Percentiles rank a stretch among this genome's conserved stretches.
phyloP scores from a whole-genome alignment of 1,140 invertebrate genomes.

The Trichogramma pretiosum region DNA sequence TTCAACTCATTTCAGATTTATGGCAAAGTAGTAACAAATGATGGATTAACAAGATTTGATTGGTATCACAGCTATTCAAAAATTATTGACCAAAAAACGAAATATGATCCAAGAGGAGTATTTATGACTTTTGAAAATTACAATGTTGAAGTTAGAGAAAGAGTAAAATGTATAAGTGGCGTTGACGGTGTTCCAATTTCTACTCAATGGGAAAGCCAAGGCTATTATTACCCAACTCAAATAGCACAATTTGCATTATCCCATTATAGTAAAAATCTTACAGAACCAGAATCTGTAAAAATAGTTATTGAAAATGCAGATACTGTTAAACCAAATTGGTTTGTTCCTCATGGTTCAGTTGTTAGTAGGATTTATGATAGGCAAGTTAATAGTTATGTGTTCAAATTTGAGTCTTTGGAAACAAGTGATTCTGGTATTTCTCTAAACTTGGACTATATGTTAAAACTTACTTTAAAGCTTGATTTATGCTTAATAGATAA shows the following conservation, averaged over 20 bases:
- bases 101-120: slow-evolving; percentile 78
- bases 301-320: slow-evolving; percentile 69
- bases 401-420: slow-evolving; percentile 66
- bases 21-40: slow-evolving; percentile 62
- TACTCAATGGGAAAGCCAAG: slow-evolving; percentile 87
- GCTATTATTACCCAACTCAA: slow-evolving; percentile 97
- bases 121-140: slow-evolving; percentile 97
- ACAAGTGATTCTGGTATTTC: slow-evolving; percentile 59
- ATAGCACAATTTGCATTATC: slow-evolving; percentile 96
- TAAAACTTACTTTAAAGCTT: slow-evolving; percentile 69
- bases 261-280: slow-evolving; percentile 92
- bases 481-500: slow-evolving; percentile 67
- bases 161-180: slow-evolving; percentile 92
- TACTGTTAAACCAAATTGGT: slow-evolving; percentile 56
- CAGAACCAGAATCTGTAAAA: slow-evolving; percentile 64
- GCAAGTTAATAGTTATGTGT: slow-evolving; percentile 48
- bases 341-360: slow-evolving; percentile 54
- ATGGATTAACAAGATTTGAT: slow-evolving; percentile 71
- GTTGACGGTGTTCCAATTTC: slow-evolving; percentile 87
- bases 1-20: slow-evolving; percentile 50
- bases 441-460: slow-evolving; percentile 61
- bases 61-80: slow-evolving; percentile 93
- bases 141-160: slow-evolving; percentile 88
- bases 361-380: slow-evolving; percentile 54
- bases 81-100: slow-evolving; percentile 77